Conservation (phyloP, 2,797 vertebrate genomes). For the Aldrovandia affinis region DNA sequence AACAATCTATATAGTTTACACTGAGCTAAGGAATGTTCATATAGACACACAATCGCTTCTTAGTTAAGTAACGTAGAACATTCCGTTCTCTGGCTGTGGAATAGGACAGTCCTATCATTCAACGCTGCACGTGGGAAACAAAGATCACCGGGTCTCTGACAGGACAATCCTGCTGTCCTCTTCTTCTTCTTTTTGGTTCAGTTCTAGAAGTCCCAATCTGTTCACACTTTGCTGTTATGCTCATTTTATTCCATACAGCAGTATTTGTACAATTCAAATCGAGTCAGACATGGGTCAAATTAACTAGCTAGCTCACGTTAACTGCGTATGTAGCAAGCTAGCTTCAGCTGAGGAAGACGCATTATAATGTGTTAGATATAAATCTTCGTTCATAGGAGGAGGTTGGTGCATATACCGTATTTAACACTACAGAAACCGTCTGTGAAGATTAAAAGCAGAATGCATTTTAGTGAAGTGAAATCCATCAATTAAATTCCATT, state of each 20-base stretch:
- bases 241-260: no score
- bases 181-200: no score
- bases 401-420: background rate
- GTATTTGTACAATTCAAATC: background rate
- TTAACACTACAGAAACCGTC: no score
- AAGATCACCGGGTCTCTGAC: background rate
- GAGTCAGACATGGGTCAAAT: background rate
- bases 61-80: background rate
- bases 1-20: background rate
- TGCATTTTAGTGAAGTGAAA: no score
- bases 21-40: background rate
- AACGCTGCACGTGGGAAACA: conserved; percentile 1
- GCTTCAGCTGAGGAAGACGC: background rate
- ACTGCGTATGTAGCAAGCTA: background rate
- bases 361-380: background rate
- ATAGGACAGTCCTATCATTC: background rate
- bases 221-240: background rate
- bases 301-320: background rate
- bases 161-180: no score
- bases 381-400: no score
- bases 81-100: background rate
- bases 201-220: background rate
- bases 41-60: no score
- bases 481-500: no score
- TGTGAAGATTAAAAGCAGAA: no score